phyloP scores from a whole-genome alignment of 2,797 vertebrate species.

The Arnoldichthys spilopterus region DNA sequence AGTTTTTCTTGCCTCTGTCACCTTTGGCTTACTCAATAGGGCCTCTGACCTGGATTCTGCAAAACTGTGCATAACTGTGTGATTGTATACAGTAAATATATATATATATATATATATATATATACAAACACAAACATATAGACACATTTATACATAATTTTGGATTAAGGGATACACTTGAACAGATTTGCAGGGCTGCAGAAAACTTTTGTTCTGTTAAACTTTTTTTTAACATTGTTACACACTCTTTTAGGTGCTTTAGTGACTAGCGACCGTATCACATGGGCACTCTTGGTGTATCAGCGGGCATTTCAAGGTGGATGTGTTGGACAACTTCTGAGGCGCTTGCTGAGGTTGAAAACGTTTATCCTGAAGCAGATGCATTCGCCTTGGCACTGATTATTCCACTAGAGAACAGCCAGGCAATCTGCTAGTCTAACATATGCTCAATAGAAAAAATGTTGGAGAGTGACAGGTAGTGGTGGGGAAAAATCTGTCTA shows the following conservation, averaged over 20 bases:
- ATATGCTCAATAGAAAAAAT: constrained; percentile 60
- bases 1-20: too few species aligned
- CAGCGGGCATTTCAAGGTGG: constrained; percentile 61
- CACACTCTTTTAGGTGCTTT: not conserved
- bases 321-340: constrained; percentile 70
- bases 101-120: too few species aligned
- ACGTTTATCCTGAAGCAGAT: constrained; percentile 72
- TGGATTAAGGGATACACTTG: not conserved
- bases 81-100: too few species aligned
- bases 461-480: constrained; percentile 55
- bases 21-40: too few species aligned
- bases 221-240: not conserved
- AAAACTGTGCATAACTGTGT: too few species aligned
- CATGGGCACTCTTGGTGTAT: constrained; percentile 41
- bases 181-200: not conserved
- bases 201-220: not conserved
- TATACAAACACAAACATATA: too few species aligned
- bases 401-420: constrained; percentile 59
- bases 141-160: too few species aligned
- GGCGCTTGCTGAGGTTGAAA: constrained; percentile 59
- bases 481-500: constrained; percentile 55
- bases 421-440: constrained; percentile 65
- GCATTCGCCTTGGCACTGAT: constrained; percentile 71
- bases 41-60: too few species aligned
- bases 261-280: constrained; percentile 26